Conservation (phyloP, 2,113 vertebrate species). For the Nesogale talazaci region DNA sequence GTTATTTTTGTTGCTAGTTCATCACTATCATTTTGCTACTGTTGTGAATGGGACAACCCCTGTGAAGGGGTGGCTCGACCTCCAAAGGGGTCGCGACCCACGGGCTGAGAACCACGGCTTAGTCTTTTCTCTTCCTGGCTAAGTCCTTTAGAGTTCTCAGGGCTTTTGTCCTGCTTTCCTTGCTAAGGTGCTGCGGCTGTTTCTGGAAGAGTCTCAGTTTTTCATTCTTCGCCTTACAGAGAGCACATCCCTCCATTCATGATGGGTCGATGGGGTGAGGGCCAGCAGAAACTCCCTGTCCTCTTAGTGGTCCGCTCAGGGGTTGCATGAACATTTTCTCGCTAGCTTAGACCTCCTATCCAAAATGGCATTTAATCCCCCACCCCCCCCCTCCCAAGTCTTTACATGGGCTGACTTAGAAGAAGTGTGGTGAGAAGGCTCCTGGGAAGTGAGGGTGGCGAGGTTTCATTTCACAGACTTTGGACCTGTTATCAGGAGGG, state of each 20-base stretch:
- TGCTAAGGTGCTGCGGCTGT: neutral
- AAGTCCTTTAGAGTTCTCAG: neutral
- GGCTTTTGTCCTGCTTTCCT: neutral
- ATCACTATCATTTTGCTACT: too few relatives aligned
- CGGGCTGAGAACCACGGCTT: too few relatives aligned
- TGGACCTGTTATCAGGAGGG: neutral
- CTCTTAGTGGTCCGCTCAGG: neutral
- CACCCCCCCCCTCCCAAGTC: too few relatives aligned
- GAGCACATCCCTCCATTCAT: neutral
- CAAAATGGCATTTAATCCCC: neutral
- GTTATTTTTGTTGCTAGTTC: too few relatives aligned
- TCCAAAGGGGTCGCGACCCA: too few relatives aligned
- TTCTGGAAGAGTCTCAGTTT: neutral
- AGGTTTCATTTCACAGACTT: neutral
- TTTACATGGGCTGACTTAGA: neutral
- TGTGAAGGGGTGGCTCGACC: too few relatives aligned
- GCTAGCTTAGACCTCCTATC: neutral
- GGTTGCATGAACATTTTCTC: neutral
- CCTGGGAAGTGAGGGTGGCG: neutral
- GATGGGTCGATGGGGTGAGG: neutral
- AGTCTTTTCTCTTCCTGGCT: neutral
- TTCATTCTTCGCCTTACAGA: neutral
- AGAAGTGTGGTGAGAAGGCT: neutral
- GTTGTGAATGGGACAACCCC: too few relatives aligned
- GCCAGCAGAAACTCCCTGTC: neutral